A percentile compares a stretch with the other conserved stretches of the same genome.
Conservation (phyloP, 2,113 vertebrate genomes). For the Pollimyrus isidori region DNA sequence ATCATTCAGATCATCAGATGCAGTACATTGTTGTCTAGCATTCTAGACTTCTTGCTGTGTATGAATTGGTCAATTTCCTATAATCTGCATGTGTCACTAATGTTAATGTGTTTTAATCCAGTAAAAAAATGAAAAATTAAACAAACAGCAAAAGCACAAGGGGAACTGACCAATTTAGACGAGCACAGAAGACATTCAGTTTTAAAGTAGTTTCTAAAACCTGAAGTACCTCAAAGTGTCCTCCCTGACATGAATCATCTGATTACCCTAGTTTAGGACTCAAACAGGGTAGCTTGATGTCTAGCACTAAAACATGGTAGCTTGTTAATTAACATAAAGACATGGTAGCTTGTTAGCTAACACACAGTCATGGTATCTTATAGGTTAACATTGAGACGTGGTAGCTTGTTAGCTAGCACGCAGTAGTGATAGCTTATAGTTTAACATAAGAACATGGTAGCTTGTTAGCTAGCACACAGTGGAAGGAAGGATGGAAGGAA, state of each 20-base stretch:
- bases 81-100: not conserved
- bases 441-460: too few relatives aligned
- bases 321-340: not conserved
- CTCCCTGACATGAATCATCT: not conserved
- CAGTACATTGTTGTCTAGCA: not conserved
- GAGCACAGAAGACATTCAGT: not conserved
- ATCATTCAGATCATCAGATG: not conserved
- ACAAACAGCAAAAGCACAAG: not conserved
- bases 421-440: too few relatives aligned
- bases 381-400: too few relatives aligned
- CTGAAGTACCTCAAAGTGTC: not conserved
- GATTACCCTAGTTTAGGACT: not conserved
- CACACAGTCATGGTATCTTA: too few relatives aligned
- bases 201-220: not conserved
- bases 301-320: not conserved
- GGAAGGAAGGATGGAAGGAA: not conserved
- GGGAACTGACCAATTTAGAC: not conserved
- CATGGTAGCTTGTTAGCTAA: not conserved
- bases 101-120: not conserved
- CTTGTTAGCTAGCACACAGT: too few relatives aligned
- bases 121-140: not conserved
- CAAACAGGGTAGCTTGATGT: not conserved
- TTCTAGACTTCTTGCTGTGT: not conserved
- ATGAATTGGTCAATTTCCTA: not conserved
- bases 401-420: too few relatives aligned